These are phyloP conservation scores for Leucania comma DNA, from an alignment of 2,888 invertebrate genomes.

Conservation along the genomic window DNA sequence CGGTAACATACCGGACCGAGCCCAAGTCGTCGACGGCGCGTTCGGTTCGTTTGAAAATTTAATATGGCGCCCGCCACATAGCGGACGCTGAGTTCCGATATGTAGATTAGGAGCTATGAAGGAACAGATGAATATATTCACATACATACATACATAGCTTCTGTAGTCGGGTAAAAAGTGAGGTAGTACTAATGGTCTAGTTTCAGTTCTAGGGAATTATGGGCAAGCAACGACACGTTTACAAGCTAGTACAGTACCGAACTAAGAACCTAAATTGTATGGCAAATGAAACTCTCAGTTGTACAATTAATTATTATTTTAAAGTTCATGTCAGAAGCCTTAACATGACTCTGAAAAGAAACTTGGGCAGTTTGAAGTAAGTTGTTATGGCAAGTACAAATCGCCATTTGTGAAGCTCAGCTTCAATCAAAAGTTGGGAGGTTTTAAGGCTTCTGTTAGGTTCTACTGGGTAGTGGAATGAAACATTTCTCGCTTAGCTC, in stretches of 20 bases:
- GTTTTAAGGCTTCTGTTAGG: constrained; percentile 6
- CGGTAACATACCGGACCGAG: too few species aligned
- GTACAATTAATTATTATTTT: constrained; percentile 26
- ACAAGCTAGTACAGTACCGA: background rate
- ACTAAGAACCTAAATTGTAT: background rate
- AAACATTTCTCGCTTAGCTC: constrained; percentile 1
- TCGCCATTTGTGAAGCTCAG: constrained; percentile 37
- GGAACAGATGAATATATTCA: too few species aligned
- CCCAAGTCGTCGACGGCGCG: too few species aligned
- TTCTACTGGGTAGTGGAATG: background rate
- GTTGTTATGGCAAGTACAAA: constrained; percentile 40
- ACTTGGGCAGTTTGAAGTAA: constrained; percentile 31
- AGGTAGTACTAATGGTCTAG: too few species aligned
- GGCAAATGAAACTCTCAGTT: constrained; percentile 20
- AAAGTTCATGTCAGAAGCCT: constrained; percentile 8
- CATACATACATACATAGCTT: too few species aligned
- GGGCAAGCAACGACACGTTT: too few species aligned
- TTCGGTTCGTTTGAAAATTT: too few species aligned
- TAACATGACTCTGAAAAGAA: constrained; percentile 36
- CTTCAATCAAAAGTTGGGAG: constrained; percentile 46
- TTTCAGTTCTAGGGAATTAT: too few species aligned
- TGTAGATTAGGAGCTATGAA: too few species aligned
- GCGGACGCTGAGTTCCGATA: too few species aligned
- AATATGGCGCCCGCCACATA: too few species aligned
- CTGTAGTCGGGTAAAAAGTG: too few species aligned